These are phyloP conservation scores for Peromyscus maniculatus DNA, from an alignment of 2,113 vertebrate genomes.

Conservation along the genomic window DNA sequence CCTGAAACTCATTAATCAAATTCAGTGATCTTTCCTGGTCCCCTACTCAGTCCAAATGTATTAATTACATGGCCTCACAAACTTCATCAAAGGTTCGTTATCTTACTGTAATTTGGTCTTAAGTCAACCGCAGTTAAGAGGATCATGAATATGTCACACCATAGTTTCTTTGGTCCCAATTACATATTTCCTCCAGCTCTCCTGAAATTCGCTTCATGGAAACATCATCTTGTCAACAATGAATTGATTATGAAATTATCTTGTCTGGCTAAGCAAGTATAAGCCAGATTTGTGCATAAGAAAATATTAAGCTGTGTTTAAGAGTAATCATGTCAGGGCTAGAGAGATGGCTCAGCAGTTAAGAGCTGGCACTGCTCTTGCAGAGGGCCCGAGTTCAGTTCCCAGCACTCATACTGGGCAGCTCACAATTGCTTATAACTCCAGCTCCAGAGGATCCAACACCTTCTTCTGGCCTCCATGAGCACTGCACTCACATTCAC, in stretches of 20 bases:
- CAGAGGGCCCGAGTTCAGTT: neutral
- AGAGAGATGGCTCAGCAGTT: neutral
- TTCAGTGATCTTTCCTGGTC: neutral
- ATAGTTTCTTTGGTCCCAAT: neutral
- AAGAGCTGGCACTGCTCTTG: neutral
- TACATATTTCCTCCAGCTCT: neutral
- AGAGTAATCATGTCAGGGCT: neutral
- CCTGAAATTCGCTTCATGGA: neutral
- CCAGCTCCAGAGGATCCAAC: neutral
- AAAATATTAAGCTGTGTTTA: neutral
- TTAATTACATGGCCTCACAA: neutral
- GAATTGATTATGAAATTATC: neutral
- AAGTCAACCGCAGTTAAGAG: neutral
- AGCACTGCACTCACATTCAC: neutral
- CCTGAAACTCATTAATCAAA: slow-evolving; percentile 23
- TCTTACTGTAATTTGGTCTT: slow-evolving; percentile 21
- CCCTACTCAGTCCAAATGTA: neutral
- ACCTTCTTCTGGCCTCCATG: neutral
- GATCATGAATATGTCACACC: neutral
- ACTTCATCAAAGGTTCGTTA: slow-evolving; percentile 44
- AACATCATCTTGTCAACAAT: neutral
- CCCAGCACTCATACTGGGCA: neutral
- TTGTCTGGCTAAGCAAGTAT: neutral
- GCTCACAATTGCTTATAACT: neutral
- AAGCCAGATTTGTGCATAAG: neutral